Evolutionary conservation across 1,140 invertebrate species (phyloP).

Genomic region (Aleiodes sp.): DNA sequence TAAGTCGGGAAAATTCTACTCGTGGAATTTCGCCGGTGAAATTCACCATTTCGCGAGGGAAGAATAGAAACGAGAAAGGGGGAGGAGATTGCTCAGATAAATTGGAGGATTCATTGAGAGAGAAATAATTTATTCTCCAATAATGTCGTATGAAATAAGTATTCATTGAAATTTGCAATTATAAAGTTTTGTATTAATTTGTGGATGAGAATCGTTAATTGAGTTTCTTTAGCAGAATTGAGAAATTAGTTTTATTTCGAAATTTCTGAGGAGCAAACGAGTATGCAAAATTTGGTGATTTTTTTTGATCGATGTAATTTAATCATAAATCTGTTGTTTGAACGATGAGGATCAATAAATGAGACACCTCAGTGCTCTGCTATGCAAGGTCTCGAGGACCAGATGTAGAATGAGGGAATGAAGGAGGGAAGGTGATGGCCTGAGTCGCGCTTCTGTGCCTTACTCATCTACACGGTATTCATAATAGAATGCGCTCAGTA

Average conservation of each 20-base stretch:
- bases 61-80: neutral
- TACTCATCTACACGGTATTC: conserved; percentile 47
- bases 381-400: conserved; percentile 19
- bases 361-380: neutral
- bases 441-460: conserved; percentile 12
- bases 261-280: no score
- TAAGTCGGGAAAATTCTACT: neutral
- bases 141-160: no score
- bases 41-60: neutral
- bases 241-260: no score
- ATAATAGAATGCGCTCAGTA: conserved; percentile 46
- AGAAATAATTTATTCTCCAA: no score
- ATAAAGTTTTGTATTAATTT: no score
- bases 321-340: neutral
- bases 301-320: neutral
- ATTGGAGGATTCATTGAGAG: no score
- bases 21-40: neutral
- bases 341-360: conserved; percentile 5
- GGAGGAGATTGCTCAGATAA: no score
- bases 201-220: no score
- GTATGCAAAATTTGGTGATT: no score
- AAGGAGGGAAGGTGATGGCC: conserved; percentile 6
- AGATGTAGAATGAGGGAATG: neutral
- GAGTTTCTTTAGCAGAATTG: no score
- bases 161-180: no score